Conservation (phyloP, 2,888 invertebrate genomes). For the Caenorhabditis macrosperma region DNA sequence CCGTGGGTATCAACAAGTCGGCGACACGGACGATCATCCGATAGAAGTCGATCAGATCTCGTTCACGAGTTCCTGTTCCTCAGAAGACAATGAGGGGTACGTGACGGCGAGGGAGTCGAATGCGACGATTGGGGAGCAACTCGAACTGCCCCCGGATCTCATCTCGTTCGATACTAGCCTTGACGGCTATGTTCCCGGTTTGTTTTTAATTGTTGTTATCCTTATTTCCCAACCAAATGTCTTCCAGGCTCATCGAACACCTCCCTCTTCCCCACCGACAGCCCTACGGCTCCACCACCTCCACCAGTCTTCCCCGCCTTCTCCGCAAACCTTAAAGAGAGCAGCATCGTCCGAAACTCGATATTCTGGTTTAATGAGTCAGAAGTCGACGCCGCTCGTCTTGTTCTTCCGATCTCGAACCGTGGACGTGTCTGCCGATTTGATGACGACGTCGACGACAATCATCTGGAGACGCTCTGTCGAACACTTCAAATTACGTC, state of each 20-base stretch:
- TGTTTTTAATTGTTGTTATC: too few relatives aligned
- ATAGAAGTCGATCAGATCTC: slow-evolving; percentile 60
- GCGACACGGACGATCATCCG: slow-evolving; percentile 38
- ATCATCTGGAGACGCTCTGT: slow-evolving; percentile 46
- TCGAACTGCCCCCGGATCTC: slow-evolving; percentile 16
- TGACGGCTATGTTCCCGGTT: slow-evolving; percentile 35
- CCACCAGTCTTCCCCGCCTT: neutral
- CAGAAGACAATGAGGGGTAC: slow-evolving; percentile 32
- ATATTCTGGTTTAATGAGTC: slow-evolving; percentile 59
- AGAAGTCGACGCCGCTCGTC: slow-evolving; percentile 51
- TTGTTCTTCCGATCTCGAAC: slow-evolving; percentile 44
- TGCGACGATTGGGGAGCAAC: neutral
- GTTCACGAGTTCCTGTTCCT: slow-evolving; percentile 53
- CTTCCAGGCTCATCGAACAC: slow-evolving; percentile 48
- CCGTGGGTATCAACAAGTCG: slow-evolving; percentile 49
- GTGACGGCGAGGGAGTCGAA: slow-evolving; percentile 16
- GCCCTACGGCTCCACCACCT: neutral
- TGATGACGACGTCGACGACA: slow-evolving; percentile 51
- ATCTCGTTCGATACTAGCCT: slow-evolving; percentile 40
- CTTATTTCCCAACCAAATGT: neutral
- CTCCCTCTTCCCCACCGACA: slow-evolving; percentile 5
- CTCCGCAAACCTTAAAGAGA: slow-evolving; percentile 8
- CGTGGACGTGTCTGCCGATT: slow-evolving; percentile 54
- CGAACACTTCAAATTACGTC: slow-evolving; percentile 50
- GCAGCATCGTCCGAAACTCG: slow-evolving; percentile 37